Evolutionary conservation across 2,797 vertebrate species (phyloP).

Genomic region (Chrysolophus pictus): DNA sequence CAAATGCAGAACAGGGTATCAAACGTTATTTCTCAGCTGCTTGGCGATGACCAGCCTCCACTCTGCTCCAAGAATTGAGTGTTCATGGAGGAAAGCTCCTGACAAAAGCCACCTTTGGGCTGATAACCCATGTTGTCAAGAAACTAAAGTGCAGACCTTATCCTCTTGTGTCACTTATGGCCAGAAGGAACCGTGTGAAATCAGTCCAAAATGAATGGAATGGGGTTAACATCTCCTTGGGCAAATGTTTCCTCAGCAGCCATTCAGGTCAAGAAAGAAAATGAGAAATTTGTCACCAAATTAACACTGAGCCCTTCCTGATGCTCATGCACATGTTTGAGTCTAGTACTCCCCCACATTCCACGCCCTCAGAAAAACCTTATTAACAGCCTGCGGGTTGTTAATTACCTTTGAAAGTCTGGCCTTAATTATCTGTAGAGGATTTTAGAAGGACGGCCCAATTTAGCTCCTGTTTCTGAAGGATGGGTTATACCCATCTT

Average conservation of each 20-base stretch:
- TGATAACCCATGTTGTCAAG: fast-evolving
- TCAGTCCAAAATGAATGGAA: not conserved
- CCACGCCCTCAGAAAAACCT: not conserved
- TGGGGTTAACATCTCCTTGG: not conserved
- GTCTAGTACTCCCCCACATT: not conserved
- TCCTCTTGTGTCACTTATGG: not conserved
- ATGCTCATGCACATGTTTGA: not conserved
- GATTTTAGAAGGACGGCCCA: not conserved
- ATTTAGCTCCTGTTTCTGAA: not conserved
- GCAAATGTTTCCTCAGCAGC: not conserved
- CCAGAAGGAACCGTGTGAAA: not conserved
- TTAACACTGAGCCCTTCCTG: not conserved
- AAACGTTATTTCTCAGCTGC: not conserved
- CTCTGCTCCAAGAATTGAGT: not conserved
- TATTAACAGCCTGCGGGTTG: not conserved
- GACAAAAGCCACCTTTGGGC: not conserved
- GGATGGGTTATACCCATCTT: not conserved
- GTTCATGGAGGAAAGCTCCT: not conserved
- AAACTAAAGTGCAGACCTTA: not conserved
- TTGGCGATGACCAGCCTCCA: not conserved
- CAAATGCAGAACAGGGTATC: not conserved
- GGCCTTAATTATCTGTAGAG: not conserved
- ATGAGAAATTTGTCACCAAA: not conserved
- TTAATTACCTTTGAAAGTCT: not conserved
- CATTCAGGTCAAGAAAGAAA: not conserved